Percentiles rank a stretch among this genome's conserved stretches.
phyloP scores from a whole-genome alignment of 2,113 vertebrate species.

The Corythaeola cristata region DNA sequence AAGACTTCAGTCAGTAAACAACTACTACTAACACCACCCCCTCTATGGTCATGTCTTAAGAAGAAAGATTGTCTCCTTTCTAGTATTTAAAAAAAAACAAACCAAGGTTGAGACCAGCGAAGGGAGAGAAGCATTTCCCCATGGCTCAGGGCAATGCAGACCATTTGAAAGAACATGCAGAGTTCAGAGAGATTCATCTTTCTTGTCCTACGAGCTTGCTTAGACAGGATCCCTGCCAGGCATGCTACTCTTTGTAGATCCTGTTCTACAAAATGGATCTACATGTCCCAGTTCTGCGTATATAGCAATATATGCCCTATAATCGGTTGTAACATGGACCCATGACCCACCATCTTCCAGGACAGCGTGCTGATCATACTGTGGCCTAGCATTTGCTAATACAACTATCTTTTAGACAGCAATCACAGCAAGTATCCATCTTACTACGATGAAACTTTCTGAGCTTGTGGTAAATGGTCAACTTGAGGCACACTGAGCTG shows the following conservation, averaged over 20 bases:
- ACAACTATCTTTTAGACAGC: not conserved
- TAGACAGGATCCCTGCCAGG: not conserved
- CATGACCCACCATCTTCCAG: not conserved
- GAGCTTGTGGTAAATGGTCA: not conserved
- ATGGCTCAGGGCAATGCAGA: not conserved
- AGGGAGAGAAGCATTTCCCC: not conserved
- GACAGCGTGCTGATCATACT: not conserved
- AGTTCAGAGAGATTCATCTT: not conserved
- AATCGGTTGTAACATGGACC: not conserved
- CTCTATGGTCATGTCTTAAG: not conserved
- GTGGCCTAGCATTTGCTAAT: not conserved
- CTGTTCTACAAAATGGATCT: not conserved
- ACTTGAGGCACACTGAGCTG: not conserved
- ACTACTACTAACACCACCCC: not conserved
- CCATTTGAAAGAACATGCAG: not conserved
- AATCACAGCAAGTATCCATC: not conserved
- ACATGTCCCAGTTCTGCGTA: rapidly evolving
- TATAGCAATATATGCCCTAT: not conserved
- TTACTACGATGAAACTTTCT: not conserved
- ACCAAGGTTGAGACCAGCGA: not conserved
- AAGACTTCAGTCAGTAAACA: not conserved
- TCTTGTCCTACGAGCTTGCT: not conserved
- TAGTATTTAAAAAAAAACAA: not conserved
- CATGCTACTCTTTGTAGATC: rapidly evolving
- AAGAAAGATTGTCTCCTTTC: not conserved